Conservation (phyloP, 2,888 invertebrate species). For the Norana najaformis region DNA sequence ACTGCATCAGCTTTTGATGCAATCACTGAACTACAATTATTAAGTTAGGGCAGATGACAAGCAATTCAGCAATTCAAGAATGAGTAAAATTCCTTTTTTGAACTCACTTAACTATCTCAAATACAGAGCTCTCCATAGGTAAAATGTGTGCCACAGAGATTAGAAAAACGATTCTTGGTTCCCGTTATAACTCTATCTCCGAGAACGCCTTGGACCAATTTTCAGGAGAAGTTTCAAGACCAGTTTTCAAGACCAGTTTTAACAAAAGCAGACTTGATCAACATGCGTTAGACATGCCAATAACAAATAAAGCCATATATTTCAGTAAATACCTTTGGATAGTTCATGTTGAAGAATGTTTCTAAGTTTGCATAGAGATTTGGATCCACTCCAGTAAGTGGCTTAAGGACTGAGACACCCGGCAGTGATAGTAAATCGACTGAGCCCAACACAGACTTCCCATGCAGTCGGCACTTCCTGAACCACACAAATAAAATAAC, state of each 20-base stretch:
- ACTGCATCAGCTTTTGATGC: too few species aligned
- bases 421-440: slow-evolving; percentile 62
- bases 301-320: background rate
- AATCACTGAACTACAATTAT: too few species aligned
- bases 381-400: slow-evolving; percentile 88
- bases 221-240: background rate
- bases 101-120: too few species aligned
- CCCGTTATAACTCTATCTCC: too few species aligned
- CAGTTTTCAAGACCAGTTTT: background rate
- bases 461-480: slow-evolving; percentile 14
- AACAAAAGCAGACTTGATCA: background rate
- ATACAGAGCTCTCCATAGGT: too few species aligned
- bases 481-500: background rate
- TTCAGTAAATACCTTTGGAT: slow-evolving; percentile 67
- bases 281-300: background rate
- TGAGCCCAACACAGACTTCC: background rate
- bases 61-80: too few species aligned
- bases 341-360: slow-evolving; percentile 90
- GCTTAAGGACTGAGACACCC: slow-evolving; percentile 90
- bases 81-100: too few species aligned
- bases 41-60: too few species aligned
- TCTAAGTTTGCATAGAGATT: slow-evolving; percentile 88
- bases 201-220: too few species aligned
- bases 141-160: too few species aligned
- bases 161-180: too few species aligned